phyloP scores from a whole-genome alignment of 2,888 invertebrate genomes.

The Hedychridium roseum region DNA sequence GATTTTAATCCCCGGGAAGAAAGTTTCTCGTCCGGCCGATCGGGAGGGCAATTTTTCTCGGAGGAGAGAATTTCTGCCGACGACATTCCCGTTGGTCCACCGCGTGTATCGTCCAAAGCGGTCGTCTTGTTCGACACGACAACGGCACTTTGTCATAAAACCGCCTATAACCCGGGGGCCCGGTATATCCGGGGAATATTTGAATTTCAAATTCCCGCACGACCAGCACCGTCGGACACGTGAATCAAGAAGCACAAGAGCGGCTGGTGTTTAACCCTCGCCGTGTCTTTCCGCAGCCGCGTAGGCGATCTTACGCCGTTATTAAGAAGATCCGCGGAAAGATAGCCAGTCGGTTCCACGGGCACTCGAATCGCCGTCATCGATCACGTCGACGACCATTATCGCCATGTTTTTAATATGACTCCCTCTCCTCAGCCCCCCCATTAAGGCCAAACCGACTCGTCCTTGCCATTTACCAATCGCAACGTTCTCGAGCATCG shows the following conservation, averaged over 20 bases:
- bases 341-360: background rate
- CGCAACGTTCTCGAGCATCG: too few relatives aligned
- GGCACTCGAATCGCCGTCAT: background rate
- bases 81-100: too few relatives aligned
- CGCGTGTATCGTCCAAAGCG: slow-evolving; percentile 31
- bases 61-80: too few relatives aligned
- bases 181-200: slow-evolving; percentile 38
- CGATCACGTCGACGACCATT: slow-evolving; percentile 3
- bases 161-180: slow-evolving; percentile 31
- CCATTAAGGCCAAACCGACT: too few relatives aligned
- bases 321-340: too few relatives aligned
- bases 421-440: slow-evolving; percentile 9
- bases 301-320: background rate
- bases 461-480: too few relatives aligned
- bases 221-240: slow-evolving; percentile 20
- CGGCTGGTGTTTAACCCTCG: slow-evolving; percentile 23
- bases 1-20: too few relatives aligned
- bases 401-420: slow-evolving; percentile 24
- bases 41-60: too few relatives aligned
- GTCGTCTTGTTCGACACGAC: slow-evolving; percentile 39
- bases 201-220: slow-evolving; percentile 45
- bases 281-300: slow-evolving; percentile 7
- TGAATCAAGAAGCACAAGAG: slow-evolving; percentile 32
- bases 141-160: slow-evolving; percentile 49
- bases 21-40: too few relatives aligned